Base-by-base conservation (phyloP, 2,888 invertebrate genomes). In the Saturnia japonica region DNA sequence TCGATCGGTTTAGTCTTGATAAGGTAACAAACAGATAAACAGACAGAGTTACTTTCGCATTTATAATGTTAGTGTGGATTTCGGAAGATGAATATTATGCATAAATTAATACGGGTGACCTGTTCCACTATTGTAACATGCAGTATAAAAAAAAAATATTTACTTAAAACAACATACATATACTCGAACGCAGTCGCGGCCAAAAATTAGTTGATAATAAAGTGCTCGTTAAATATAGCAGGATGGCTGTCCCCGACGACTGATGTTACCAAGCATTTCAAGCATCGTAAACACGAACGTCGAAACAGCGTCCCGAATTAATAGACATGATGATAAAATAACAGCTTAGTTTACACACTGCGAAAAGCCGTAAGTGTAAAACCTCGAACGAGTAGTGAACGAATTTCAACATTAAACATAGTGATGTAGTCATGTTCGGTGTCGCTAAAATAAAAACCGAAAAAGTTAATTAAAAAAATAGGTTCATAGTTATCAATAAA, bases 181-280 rank as follows among this genome's bases (percentile, higher is more conserved):
- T 47, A 47, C 19, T 47, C 16, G 7, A 47, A 11, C 64, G 40
- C 14, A 34, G 40, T 64, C 40, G 40, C 64, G n/a, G 40, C 19
- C 28, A 25, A 40, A 40, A 40, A 40, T 19, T 64, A 40, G 22
- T n/a, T 12, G n/a, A 64, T 69, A 70, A 57, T 70, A 70, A 76
- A 75, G 76, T 76, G 74, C 70, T 64, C 74, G 73, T 67, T 71
- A 67, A 72, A 74, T 78, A 75, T 74, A 40, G 74, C 74, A 71
- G 68, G 79, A 80, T 73, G 72, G 71, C 72, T 73, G 77, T 68
- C 72, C 54, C 71, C 77, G 85, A 77, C 75, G 85, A 86, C 71
- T 75, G 85, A 84, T 78, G 78, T 75, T 80, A 80, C 68, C 82
- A 77, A 77, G 69, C 74, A 77, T 80, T 80, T 68, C 82, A 77